Evolutionary conservation across 2,113 vertebrate genomes (phyloP), one percentile per base, ranked within the genome.

Genomic region (Myrmophylax atrothorax): DNA sequence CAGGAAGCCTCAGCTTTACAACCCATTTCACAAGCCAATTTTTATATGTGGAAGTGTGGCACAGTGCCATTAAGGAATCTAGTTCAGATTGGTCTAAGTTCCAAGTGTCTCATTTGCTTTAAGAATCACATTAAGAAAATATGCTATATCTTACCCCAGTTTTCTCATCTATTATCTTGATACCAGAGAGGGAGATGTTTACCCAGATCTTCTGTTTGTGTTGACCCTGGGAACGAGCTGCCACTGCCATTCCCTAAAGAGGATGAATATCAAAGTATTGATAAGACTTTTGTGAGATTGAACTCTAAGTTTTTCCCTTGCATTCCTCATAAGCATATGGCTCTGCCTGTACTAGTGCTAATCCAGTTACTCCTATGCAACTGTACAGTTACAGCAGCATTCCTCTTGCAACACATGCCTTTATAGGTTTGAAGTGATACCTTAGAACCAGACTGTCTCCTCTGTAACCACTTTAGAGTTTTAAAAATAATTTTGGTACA

Each of bases 191-290:
- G 49, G 99, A 99, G 84, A 99, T 99, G 97, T 98, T 99, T 93
- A 99, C 89, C 98, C 98, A 99, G 90, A 99, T 99, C 96, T 98
- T 98, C 96, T 99, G 99, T 89, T 99, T 99, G 98, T 99, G 99
- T 40, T 99, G 99, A 78, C 99, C 99, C 76, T 99, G 99, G 82
- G 99, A 99, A n/a, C 99, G 99, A 69, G 98, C 99, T 91, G 99
- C 99, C 29, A 98, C 98, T 4, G 99, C 99, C 98, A 99, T 99
- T 66, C 99, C 99, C 99, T 99, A 84, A 33, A 89, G 11, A 50
- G 20, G 33, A 90, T 23, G 16, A 75, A 47, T 42, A 47, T 23
- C 19, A 49, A 40, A 92, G 4, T n/a, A 77, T 16, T 40, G 8
- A 20, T 50, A 12, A 66, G 10, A 35, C 3, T 14, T 79, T 9